Conservation (phyloP, 2,113 vertebrate species). For the Galeopterus variegatus region DNA sequence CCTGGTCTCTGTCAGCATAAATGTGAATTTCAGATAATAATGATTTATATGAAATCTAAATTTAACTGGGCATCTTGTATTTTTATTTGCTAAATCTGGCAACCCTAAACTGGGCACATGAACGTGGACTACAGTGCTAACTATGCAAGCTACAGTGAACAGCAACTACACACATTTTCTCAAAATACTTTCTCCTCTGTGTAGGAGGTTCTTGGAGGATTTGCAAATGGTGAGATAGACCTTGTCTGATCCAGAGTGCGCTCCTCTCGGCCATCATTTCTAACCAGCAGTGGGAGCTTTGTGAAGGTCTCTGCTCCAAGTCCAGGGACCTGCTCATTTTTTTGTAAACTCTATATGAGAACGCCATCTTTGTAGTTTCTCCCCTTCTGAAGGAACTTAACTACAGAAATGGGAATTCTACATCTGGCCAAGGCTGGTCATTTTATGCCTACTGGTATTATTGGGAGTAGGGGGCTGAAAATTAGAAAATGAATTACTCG, state of each 20-base stretch:
- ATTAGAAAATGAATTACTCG: neutral
- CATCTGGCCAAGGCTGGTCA: rapidly evolving
- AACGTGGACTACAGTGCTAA: rapidly evolving
- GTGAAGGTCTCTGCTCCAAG: too few species aligned
- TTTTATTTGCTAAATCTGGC: neutral
- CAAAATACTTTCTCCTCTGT: neutral
- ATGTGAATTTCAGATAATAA: neutral
- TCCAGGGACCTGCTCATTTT: neutral
- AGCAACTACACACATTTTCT: neutral
- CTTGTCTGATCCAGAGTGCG: neutral
- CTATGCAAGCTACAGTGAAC: neutral
- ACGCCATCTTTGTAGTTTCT: neutral
- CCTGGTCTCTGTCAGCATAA: neutral
- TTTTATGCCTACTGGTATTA: neutral
- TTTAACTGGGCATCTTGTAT: neutral
- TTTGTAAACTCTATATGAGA: neutral
- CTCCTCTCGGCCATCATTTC: neutral
- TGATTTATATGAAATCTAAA: neutral
- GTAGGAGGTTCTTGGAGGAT: neutral
- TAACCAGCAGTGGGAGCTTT: too few species aligned
- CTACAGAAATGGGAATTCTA: neutral
- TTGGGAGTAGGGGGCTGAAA: neutral
- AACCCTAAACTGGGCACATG: neutral
- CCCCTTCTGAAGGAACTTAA: neutral
- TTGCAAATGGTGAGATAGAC: neutral